A percentile compares a stretch with the other conserved stretches of the same genome.
Conservation (phyloP, 2,888 invertebrate genomes). For the Choreutis nemorana region DNA sequence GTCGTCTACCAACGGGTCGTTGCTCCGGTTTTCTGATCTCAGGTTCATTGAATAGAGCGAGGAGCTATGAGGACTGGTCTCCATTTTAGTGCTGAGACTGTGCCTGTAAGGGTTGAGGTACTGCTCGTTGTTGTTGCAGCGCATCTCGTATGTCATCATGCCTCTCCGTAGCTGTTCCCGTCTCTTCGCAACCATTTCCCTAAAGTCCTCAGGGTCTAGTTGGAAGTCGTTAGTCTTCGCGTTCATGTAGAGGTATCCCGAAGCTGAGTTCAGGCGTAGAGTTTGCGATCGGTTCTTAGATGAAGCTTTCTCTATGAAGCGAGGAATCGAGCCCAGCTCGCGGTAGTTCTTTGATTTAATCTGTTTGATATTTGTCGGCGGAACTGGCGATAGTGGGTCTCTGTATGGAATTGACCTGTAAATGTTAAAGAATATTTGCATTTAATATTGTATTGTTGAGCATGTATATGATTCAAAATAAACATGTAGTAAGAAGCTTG, state of each 20-base stretch:
- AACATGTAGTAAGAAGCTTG: conserved; percentile 1
- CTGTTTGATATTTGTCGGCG: conserved; percentile 45
- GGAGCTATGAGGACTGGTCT: conserved; percentile 41
- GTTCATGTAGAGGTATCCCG: conserved; percentile 60
- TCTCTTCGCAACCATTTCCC: conserved; percentile 50
- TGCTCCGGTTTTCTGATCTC: conserved; percentile 43
- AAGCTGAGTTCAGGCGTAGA: conserved; percentile 52
- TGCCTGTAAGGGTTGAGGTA: conserved; percentile 34
- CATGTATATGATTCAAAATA: neutral
- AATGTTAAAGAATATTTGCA: conserved; percentile 9
- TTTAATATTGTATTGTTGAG: neutral
- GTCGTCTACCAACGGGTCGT: conserved; percentile 55
- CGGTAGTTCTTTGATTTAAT: conserved; percentile 40
- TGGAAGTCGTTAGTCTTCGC: conserved; percentile 55
- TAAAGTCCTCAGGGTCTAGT: conserved; percentile 52
- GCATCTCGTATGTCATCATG: conserved; percentile 43
- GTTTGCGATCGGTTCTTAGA: conserved; percentile 46
- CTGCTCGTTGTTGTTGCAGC: conserved; percentile 38
- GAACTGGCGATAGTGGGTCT: conserved; percentile 52
- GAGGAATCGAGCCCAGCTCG: conserved; percentile 38
- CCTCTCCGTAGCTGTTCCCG: conserved; percentile 48
- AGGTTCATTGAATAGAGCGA: conserved; percentile 48
- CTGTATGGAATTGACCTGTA: conserved; percentile 48
- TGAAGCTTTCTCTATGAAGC: conserved; percentile 50
- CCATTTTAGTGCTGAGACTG: conserved; percentile 29